Percentiles rank a stretch among this genome's conserved stretches.
Conservation (phyloP, 2,113 vertebrate species). For the Leptosomus discolor region DNA sequence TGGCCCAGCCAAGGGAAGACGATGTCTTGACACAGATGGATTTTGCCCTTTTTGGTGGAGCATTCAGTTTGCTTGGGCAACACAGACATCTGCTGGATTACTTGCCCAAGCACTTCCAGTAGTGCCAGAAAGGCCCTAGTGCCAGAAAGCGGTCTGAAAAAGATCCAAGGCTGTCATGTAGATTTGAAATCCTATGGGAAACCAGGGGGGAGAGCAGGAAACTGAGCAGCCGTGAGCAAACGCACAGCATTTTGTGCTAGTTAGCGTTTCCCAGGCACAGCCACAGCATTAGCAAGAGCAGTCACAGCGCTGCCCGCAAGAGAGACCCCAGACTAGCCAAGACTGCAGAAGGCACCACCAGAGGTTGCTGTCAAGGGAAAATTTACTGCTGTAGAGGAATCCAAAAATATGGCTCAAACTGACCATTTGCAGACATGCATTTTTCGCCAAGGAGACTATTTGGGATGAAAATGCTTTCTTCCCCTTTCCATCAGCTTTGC, state of each 20-base stretch:
- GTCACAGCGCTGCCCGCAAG: neutral
- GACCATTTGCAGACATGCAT: neutral
- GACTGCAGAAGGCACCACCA: neutral
- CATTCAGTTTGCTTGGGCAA: constrained; percentile 17
- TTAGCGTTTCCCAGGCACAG: neutral
- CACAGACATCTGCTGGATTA: neutral
- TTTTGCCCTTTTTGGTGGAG: constrained; percentile 41
- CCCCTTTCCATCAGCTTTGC: neutral
- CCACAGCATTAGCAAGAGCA: neutral
- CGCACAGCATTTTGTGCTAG: neutral
- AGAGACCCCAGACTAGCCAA: neutral
- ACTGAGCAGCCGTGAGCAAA: neutral
- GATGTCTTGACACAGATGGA: constrained; percentile 36
- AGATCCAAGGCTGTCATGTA: neutral
- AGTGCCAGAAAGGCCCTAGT: neutral
- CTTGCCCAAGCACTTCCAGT: neutral
- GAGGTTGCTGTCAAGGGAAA: neutral
- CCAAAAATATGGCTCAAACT: neutral
- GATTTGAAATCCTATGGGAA: neutral
- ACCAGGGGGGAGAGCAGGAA: neutral
- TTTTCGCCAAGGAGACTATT: neutral
- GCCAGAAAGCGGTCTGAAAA: neutral
- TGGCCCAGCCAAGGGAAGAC: neutral
- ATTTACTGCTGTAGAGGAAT: accelerated
- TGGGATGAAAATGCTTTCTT: neutral